Base-by-base conservation (phyloP, 2,797 vertebrate genomes). In the Syngnathus acus region DNA sequence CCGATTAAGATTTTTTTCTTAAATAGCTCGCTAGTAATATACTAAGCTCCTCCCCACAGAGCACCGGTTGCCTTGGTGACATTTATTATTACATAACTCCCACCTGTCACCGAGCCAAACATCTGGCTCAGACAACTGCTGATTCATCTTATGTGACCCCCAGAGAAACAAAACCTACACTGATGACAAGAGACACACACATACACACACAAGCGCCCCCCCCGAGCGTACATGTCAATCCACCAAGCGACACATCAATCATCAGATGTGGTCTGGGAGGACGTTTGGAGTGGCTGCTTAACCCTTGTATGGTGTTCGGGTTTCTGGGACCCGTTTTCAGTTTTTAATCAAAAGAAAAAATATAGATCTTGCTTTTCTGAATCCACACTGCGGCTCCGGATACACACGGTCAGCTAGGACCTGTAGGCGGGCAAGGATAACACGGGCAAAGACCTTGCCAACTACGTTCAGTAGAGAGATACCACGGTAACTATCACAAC, bases 121-220 rank as follows among this genome's bases (percentile, higher is more conserved):
- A 88, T 86, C 83, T 80, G 76, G 83, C 79, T 80, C 79, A 78
- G 67, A 72, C 72, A 78, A 64, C 71, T 72, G 74, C 74, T 76
- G 71, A 80, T 77, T 74, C 64, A 76, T 82, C 78, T 82, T 65
- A 78, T 80, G 80, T 75, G 77, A 84, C 38, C 55, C 81, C 64
- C 0, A 70, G 71, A 77, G 75, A 70, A 77, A 79, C 80, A 71
- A 74, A 79, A 75, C 70, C n/a, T 66, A 69, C 64, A 60, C 69
- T 72, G 71, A 82, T 78, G 23, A 48, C 64, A 64, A 37, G 59
- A 64, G 79, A 74, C 74, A 74, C 61, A 55, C 6, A 59, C 19
- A n/a, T 45, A 67, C 61, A 67, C 60, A 65, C 37, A 61, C 37
- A 13, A 14, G 21, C 57, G 59, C 68, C 21, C 19, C 38, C 38